These are phyloP conservation scores for Sapajus apella DNA, from an alignment of 2,113 vertebrate genomes.

Conservation along the genomic window DNA sequence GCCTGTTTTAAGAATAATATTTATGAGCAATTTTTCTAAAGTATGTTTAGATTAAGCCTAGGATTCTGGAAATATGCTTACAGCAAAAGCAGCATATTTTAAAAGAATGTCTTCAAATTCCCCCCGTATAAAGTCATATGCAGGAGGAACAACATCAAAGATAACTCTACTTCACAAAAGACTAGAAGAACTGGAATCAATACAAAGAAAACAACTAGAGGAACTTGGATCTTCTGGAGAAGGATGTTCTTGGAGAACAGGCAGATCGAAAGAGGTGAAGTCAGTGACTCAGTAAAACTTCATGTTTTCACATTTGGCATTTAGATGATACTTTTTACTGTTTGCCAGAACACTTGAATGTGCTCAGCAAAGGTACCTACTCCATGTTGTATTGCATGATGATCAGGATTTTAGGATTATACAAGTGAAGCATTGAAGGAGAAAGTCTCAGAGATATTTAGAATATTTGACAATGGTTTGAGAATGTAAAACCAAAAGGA, in stretches of 20 bases:
- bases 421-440: constrained; percentile 8
- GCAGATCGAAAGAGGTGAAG: not conserved
- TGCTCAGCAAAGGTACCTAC: constrained; percentile 50
- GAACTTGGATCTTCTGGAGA: constrained; percentile 88
- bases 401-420: not conserved
- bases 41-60: not conserved
- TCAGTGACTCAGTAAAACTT: constrained; percentile 52
- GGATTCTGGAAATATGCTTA: not conserved
- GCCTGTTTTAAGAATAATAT: not conserved
- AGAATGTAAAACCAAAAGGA: not conserved
- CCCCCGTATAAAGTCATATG: not conserved
- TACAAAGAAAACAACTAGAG: constrained; percentile 92
- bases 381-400: not conserved
- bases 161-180: constrained; percentile 90
- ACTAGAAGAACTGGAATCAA: constrained; percentile 92
- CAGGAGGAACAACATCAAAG: constrained; percentile 94
- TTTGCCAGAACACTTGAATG: constrained; percentile 58
- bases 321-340: constrained; percentile 28
- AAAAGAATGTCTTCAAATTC: not conserved
- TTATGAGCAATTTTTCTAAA: not conserved
- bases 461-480: constrained; percentile 17
- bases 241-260: constrained; percentile 28
- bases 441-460: constrained; percentile 32
- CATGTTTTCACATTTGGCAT: constrained; percentile 40
- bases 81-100: not conserved